Evolutionary conservation across 2,797 vertebrate genomes (phyloP).

Genomic region (Sebastes diploproa): DNA sequence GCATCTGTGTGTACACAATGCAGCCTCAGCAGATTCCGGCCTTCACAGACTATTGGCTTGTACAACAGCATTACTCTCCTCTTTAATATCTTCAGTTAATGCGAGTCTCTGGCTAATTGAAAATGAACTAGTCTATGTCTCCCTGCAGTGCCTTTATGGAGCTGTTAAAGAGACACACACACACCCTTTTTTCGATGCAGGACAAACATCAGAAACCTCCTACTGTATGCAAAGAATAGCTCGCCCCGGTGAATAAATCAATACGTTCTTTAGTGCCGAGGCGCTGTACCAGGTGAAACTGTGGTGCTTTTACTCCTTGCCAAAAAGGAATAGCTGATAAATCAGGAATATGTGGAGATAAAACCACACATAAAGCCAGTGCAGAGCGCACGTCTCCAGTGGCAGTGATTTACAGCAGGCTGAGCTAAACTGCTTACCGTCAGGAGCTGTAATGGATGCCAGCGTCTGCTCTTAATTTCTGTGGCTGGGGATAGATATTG

Average conservation of each 20-base stretch:
- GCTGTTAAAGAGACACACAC: slow-evolving; percentile 67
- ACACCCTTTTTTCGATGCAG: slow-evolving; percentile 21
- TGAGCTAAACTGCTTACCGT: slow-evolving; percentile 79
- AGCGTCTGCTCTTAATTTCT: slow-evolving; percentile 78
- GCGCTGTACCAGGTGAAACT: slow-evolving; percentile 53
- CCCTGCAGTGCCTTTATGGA: slow-evolving; percentile 69
- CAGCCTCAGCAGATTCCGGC: slow-evolving; percentile 73
- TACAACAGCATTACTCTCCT: slow-evolving; percentile 73
- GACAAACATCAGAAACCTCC: slow-evolving; percentile 51
- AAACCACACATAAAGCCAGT: slow-evolving; percentile 75
- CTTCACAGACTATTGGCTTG: slow-evolving; percentile 78
- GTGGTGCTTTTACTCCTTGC: slow-evolving; percentile 49
- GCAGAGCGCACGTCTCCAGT: slow-evolving; percentile 60
- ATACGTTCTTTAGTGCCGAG: slow-evolving; percentile 56
- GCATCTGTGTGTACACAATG: slow-evolving; percentile 44
- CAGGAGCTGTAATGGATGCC: slow-evolving; percentile 79
- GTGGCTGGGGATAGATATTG: slow-evolving; percentile 72
- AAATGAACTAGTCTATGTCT: slow-evolving; percentile 77
- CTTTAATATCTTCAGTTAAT: slow-evolving; percentile 82
- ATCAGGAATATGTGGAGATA: slow-evolving; percentile 75
- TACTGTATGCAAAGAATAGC: slow-evolving; percentile 50
- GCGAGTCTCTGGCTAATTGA: slow-evolving; percentile 81
- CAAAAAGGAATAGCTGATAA: slow-evolving; percentile 70
- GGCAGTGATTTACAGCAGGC: slow-evolving; percentile 78
- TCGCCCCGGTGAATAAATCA: slow-evolving; percentile 48